phyloP scores from a whole-genome alignment of 2,113 vertebrate genomes.

The Elachura formosa region DNA sequence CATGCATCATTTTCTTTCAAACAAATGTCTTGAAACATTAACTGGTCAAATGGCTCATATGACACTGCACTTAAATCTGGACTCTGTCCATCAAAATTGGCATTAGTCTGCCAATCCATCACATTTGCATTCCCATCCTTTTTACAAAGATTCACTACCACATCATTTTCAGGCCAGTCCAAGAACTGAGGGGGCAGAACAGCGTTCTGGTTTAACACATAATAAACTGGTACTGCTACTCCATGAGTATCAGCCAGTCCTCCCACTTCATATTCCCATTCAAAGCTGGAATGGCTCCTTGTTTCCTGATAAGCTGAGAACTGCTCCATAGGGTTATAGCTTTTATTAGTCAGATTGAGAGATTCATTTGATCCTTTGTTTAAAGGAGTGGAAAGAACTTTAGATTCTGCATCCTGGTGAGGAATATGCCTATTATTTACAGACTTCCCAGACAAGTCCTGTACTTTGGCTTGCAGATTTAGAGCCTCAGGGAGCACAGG shows the following conservation, averaged over 20 bases:
- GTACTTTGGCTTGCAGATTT: constrained; percentile 8
- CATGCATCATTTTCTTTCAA: constrained; percentile 77
- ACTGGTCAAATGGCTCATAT: constrained; percentile 65
- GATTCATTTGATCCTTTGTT: constrained; percentile 35
- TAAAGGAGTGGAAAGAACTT: background rate
- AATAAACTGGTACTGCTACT: constrained; percentile 54
- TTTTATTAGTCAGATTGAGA: constrained; percentile 30
- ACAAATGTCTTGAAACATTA: constrained; percentile 80
- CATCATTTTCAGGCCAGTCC: constrained; percentile 56
- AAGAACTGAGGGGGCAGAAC: constrained; percentile 37
- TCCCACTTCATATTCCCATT: constrained; percentile 63
- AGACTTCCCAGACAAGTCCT: constrained; percentile 47
- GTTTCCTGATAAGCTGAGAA: constrained; percentile 53
- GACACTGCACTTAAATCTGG: constrained; percentile 58
- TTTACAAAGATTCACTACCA: constrained; percentile 70
- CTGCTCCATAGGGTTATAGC: background rate
- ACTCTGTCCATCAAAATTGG: constrained; percentile 70
- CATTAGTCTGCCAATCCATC: constrained; percentile 69
- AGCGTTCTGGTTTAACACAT: constrained; percentile 55
- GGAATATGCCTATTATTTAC: background rate
- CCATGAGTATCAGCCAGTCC: background rate
- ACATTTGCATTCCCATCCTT: constrained; percentile 70
- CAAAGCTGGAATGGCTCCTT: constrained; percentile 49
- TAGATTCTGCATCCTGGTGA: background rate
- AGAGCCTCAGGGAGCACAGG: background rate